Evolutionary conservation across 1,140 invertebrate genomes (phyloP).

Genomic region (Brachionus koreanus): DNA sequence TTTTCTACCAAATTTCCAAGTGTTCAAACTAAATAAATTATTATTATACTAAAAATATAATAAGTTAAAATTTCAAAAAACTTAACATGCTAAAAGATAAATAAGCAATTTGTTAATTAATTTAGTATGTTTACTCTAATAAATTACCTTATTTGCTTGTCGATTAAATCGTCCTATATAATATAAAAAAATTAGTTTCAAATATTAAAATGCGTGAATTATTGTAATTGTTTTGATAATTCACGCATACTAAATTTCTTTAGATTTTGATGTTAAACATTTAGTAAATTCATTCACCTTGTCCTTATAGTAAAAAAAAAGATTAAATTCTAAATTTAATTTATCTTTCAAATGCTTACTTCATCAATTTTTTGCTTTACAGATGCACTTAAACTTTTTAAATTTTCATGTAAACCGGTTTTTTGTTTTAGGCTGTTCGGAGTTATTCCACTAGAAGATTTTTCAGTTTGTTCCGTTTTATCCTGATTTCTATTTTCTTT

Average conservation of each 20-base stretch:
- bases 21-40: too few species aligned
- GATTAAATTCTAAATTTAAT: not conserved
- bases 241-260: slow-evolving; percentile 14
- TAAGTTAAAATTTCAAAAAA: not conserved
- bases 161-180: not conserved
- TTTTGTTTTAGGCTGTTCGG: not conserved
- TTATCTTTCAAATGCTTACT: not conserved
- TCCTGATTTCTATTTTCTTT: not conserved
- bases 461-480: not conserved
- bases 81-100: not conserved
- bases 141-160: slow-evolving; percentile 31
- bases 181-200: not conserved
- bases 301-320: not conserved
- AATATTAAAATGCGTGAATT: slow-evolving; percentile 18
- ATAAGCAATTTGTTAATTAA: not conserved
- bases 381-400: slow-evolving; percentile 20
- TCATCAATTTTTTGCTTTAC: slow-evolving; percentile 37
- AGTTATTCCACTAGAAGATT: not conserved
- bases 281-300: slow-evolving; percentile 17
- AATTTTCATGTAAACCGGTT: slow-evolving; percentile 27
- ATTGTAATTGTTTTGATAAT: not conserved
- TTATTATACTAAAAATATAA: too few species aligned
- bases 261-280: not conserved
- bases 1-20: too few species aligned
- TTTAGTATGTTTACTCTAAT: not conserved